These are phyloP conservation scores for Borostomias antarcticus DNA, from an alignment of 2,797 vertebrate species.

Conservation along the genomic window DNA sequence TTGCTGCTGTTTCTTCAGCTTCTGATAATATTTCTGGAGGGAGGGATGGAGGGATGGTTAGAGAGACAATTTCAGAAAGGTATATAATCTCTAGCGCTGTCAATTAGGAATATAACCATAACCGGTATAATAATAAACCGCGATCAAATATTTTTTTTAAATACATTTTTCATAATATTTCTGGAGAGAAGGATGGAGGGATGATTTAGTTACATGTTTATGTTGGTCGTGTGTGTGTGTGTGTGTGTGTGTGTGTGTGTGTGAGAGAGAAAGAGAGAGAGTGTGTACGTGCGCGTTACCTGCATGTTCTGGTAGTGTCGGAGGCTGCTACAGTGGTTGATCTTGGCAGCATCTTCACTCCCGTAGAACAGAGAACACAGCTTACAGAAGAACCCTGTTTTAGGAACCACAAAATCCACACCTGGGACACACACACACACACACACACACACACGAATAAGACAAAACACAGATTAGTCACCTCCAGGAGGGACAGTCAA, in stretches of 20 bases:
- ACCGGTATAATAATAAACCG: no score
- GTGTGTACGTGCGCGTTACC: conserved; percentile 26
- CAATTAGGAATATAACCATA: no score
- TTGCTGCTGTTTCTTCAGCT: conserved; percentile 17
- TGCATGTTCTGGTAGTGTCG: conserved; percentile 80
- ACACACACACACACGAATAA: conserved; percentile 5
- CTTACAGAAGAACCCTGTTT: conserved; percentile 85
- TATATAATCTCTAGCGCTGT: not conserved
- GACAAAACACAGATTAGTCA: not conserved
- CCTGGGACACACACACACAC: conserved; percentile 55
- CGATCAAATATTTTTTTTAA: no score
- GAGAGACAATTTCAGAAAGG: not conserved
- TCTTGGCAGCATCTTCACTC: conserved; percentile 75
- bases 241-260: no score
- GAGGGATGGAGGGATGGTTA: not conserved
- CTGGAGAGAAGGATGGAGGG: conserved; percentile 31
- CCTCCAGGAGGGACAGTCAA: not conserved
- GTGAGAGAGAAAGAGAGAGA: not conserved
- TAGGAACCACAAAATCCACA: conserved; percentile 82
- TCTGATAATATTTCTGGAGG: conserved; percentile 55
- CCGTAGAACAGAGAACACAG: conserved; percentile 86
- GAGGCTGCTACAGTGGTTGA: conserved; percentile 76
- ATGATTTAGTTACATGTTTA: no score
- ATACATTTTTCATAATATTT: conserved; percentile 53
- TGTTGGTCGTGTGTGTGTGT: no score